A percentile compares a stretch with the other conserved stretches of the same genome.
Evolutionary conservation across 1,140 invertebrate species (phyloP).

Genomic region (Pomacea maculata): DNA sequence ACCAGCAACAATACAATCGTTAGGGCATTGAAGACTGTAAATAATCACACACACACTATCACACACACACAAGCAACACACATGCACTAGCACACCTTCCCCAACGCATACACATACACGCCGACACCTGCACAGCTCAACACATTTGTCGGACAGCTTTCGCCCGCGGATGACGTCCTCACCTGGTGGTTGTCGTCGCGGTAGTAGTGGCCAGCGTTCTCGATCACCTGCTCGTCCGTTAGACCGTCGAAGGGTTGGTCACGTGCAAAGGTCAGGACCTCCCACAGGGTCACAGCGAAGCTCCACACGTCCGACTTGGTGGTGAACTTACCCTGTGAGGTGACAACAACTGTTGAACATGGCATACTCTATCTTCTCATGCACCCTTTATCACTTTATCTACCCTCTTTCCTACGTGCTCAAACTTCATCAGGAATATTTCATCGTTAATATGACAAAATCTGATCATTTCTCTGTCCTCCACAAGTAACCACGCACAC

Average conservation of each 20-base stretch:
- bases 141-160: no score
- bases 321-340: constrained; percentile 76
- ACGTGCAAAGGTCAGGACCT: constrained; percentile 84
- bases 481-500: no score
- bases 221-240: constrained; percentile 81
- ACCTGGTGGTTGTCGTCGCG: constrained; percentile 56
- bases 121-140: no score
- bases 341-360: not conserved
- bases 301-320: constrained; percentile 89
- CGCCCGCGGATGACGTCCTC: constrained; percentile 3
- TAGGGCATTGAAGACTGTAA: not conserved
- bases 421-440: no score
- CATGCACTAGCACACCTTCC: no score
- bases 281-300: constrained; percentile 90
- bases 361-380: not conserved
- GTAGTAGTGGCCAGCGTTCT: constrained; percentile 68
- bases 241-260: constrained; percentile 84
- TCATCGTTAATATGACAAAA: no score
- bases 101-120: no score
- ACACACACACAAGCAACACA: not conserved
- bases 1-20: not conserved
- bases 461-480: no score
- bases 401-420: no score
- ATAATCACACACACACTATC: not conserved
- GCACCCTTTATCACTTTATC: no score